Evolutionary conservation across 2,888 invertebrate species (phyloP).

Genomic region (Stenotaenia linearis): DNA sequence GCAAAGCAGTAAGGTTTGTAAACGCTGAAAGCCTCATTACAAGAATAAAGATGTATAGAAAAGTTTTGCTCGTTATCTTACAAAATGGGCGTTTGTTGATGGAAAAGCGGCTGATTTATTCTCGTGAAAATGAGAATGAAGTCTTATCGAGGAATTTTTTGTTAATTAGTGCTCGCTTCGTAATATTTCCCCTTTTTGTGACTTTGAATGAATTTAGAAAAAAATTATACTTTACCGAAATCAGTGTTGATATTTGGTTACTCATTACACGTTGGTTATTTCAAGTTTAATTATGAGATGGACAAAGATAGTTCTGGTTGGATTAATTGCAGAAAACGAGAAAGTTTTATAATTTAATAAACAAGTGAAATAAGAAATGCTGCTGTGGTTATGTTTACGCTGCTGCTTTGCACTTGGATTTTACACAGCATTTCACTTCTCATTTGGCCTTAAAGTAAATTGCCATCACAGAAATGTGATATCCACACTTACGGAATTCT

Average conservation of each 20-base stretch:
- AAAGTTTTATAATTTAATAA: constrained; percentile 13
- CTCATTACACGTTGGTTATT: not conserved
- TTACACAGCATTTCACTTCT: not conserved
- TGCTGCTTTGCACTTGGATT: not conserved
- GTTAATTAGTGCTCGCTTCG: too few relatives aligned
- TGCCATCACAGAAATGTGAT: constrained; percentile 4
- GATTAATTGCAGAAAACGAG: not conserved
- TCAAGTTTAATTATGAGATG: not conserved
- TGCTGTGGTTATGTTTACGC: not conserved
- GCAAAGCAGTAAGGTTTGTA: not conserved
- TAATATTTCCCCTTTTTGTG: too few relatives aligned
- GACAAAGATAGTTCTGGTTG: not conserved
- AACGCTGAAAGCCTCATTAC: not conserved
- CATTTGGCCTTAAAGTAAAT: constrained; percentile 2
- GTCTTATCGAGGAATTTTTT: too few relatives aligned
- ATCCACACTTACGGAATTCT: not conserved
- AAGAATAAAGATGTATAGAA: not conserved
- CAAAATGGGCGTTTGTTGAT: not conserved
- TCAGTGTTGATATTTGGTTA: too few relatives aligned
- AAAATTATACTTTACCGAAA: too few relatives aligned
- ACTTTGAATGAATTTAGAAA: too few relatives aligned
- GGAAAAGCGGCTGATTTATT: not conserved
- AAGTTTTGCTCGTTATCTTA: not conserved
- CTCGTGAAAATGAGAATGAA: not conserved
- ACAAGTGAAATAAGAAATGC: not conserved